Base-by-base conservation (phyloP, 2,888 invertebrate species). In the Drosophila tanythrix region DNA sequence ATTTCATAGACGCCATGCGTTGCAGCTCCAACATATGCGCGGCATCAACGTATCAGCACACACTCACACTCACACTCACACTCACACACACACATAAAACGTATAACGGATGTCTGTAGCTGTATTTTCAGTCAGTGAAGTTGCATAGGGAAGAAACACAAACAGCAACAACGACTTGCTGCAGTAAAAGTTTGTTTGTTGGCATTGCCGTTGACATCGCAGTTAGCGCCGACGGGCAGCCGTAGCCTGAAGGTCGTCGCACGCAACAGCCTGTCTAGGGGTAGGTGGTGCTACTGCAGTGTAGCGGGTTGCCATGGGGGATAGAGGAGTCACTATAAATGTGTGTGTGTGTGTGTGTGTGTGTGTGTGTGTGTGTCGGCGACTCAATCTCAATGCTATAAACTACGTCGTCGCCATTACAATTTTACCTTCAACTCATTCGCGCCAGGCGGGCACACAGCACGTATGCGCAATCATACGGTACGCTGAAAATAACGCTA, bases 311-410 rank as follows among this genome's bases (percentile, higher is more conserved):
- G 36, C 15, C 3, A 36, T 15, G 38, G 10, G n/a, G 18, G 27
- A 11, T 21, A 7, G 35, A 7, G 36, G 25, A 40, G 48, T 40
- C 36, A 38, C 35, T 52, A 58, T 52, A 58, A n/a, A n/a, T n/a
- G n/a, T n/a, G n/a, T n/a, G n/a, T 50, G 58, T 38, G 31, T 38
- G 55, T 43, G 29, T 29, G 33, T 43, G 25, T 55, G 4, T 55
- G 53, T 25, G 18, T 55, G 21, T 31, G 18, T 15, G n/a, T 27
- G 48, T 38, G 57, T 61, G 67, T 59, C 63, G 74, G 70, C 78
- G 60, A 72, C 76, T 81, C 73, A 82, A 74, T 78, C 74, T 83
- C 89, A 88, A 88, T 85, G 88, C 77, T 84, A 88, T 74, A 83
- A 83, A 86, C 84, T 86, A 88, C 89, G 84, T 84, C 74, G 83